A percentile compares a stretch with the other conserved stretches of the same genome.
phyloP scores from a whole-genome alignment of 2,113 vertebrate species.

The Ramphastos sulfuratus region DNA sequence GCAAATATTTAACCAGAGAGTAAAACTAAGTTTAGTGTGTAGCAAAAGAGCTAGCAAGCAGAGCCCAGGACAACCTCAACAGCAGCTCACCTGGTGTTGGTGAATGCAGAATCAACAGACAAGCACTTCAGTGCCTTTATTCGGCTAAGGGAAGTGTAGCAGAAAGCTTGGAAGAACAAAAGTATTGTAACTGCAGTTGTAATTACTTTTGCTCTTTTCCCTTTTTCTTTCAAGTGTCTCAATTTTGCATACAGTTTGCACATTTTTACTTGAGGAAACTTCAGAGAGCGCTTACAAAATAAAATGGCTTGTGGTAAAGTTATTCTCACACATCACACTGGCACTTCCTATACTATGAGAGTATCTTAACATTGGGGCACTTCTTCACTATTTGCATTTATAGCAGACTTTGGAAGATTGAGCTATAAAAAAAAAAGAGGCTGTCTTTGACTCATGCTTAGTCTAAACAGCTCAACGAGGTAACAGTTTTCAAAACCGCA shows the following conservation, averaged over 20 bases:
- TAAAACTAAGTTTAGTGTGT: not conserved
- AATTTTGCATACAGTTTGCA: conserved; percentile 23
- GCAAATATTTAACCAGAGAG: not conserved
- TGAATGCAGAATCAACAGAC: not conserved
- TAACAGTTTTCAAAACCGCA: conserved; percentile 47
- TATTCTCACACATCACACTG: conserved; percentile 64
- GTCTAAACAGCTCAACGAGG: not conserved
- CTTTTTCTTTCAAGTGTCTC: not conserved
- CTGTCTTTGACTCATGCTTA: conserved; percentile 53
- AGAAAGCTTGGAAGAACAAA: not conserved
- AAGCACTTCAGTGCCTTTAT: not conserved
- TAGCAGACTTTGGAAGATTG: conserved; percentile 69
- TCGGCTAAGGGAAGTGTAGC: not conserved
- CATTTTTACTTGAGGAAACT: conserved; percentile 60
- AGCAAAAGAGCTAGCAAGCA: not conserved
- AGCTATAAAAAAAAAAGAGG: conserved; percentile 54
- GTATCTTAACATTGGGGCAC: conserved; percentile 68
- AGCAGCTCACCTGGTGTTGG: not conserved
- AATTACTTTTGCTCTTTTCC: not conserved
- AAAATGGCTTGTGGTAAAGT: conserved; percentile 57
- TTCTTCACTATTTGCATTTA: conserved; percentile 59
- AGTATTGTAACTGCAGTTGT: not conserved
- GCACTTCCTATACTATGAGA: conserved; percentile 52
- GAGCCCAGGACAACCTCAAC: not conserved
- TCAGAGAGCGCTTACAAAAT: conserved; percentile 58